Evolutionary conservation across 2,888 invertebrate genomes (phyloP).

Genomic region (Neelides folsomi): DNA sequence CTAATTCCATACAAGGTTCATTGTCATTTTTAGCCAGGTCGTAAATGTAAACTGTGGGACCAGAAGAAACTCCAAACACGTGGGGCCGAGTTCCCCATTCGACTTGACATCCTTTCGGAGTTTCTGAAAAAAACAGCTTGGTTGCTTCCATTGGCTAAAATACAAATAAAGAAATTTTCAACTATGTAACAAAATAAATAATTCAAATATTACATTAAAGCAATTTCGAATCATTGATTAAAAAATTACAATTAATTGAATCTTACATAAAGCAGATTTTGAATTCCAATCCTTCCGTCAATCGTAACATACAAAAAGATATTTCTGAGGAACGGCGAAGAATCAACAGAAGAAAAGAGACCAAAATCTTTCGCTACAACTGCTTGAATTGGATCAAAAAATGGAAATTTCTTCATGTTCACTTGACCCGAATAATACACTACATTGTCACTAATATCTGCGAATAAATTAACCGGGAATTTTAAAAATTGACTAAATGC

Average conservation of each 20-base stretch:
- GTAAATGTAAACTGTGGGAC: constrained; percentile 8
- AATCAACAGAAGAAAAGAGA: constrained; percentile 16
- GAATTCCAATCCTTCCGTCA: constrained; percentile 17
- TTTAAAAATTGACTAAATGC: too few species aligned
- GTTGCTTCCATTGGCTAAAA: constrained; percentile 11
- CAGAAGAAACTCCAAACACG: constrained; percentile 1
- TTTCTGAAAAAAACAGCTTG: neutral
- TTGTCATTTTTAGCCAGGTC: constrained; percentile 14
- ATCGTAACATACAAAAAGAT: constrained; percentile 18
- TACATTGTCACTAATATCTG: neutral
- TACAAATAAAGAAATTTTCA: too few species aligned
- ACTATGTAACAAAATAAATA: too few species aligned
- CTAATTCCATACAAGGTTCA: constrained; percentile 9
- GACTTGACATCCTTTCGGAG: too few species aligned
- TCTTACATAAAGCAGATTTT: constrained; percentile 20
- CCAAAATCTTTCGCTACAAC: constrained; percentile 14
- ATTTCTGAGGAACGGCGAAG: constrained; percentile 26
- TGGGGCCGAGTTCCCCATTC: too few species aligned
- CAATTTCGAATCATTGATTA: too few species aligned
- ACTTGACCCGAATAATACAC: neutral
- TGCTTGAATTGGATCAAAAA: constrained; percentile 18
- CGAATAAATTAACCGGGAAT: too few species aligned
- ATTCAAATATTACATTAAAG: too few species aligned
- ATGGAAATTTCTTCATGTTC: neutral
- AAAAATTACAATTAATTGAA: too few species aligned